A percentile compares a stretch with the other conserved stretches of the same genome.
phyloP scores from a whole-genome alignment of 2,797 vertebrate genomes.

The Oryzias sinensis region DNA sequence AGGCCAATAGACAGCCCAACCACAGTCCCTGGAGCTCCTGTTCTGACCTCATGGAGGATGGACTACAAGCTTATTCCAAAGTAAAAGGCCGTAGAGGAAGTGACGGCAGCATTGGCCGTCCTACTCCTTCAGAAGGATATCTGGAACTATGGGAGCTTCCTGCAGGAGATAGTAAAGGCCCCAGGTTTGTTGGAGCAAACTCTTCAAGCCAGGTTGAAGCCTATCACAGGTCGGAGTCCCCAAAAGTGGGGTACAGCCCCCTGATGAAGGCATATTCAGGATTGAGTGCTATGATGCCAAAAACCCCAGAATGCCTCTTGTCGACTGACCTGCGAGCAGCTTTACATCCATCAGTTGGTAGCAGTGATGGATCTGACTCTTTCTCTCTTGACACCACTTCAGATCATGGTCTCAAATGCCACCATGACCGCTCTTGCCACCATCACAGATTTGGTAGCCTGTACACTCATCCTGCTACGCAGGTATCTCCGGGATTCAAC shows the following conservation, averaged over 20 bases:
- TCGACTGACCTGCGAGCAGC: slow-evolving; percentile 81
- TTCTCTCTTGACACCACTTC: slow-evolving; percentile 87
- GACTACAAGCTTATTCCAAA: slow-evolving; percentile 86
- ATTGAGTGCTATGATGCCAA: slow-evolving; percentile 80
- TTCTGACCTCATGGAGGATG: slow-evolving; percentile 84
- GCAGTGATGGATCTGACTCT: slow-evolving; percentile 89
- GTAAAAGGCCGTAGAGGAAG: slow-evolving; percentile 76
- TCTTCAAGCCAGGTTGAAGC: slow-evolving; percentile 76
- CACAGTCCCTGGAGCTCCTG: slow-evolving; percentile 81
- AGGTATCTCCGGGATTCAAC: slow-evolving; percentile 37
- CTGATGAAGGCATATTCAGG: slow-evolving; percentile 85
- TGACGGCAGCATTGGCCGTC: slow-evolving; percentile 52
- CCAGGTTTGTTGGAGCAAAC: slow-evolving; percentile 35
- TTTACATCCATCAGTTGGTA: slow-evolving; percentile 87
- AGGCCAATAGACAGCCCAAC: slow-evolving; percentile 82
- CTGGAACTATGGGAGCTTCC: slow-evolving; percentile 84
- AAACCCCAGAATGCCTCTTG: slow-evolving; percentile 84
- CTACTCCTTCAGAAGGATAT: slow-evolving; percentile 69
- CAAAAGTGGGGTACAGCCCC: slow-evolving; percentile 87
- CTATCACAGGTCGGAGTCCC: slow-evolving; percentile 88
- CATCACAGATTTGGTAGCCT: slow-evolving; percentile 48
- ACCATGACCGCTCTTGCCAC: slow-evolving; percentile 73
- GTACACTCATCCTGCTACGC: slow-evolving; percentile 23
- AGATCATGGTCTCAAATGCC: slow-evolving; percentile 86
- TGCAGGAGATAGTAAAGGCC: slow-evolving; percentile 43